Conservation (phyloP, 1,140 invertebrate genomes). For the Calycopis cecrops region DNA sequence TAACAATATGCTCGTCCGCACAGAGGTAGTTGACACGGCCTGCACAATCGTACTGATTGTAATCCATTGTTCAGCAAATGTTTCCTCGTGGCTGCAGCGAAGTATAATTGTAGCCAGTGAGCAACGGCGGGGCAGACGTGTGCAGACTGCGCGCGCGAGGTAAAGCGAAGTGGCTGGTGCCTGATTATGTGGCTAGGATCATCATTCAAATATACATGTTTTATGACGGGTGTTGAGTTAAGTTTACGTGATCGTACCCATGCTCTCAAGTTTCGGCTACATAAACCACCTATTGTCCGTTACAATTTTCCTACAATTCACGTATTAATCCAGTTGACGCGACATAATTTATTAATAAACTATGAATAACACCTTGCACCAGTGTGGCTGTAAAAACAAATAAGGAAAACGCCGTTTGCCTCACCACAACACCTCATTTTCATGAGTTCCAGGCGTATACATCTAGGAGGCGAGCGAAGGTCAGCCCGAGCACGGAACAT, state of each 20-base stretch:
- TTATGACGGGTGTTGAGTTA: no score
- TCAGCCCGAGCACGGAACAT: constrained; percentile 41
- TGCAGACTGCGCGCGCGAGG: constrained; percentile 27
- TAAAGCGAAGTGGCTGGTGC: constrained; percentile 26
- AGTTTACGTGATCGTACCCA: not conserved
- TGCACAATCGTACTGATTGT: constrained; percentile 57
- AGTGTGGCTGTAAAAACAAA: no score
- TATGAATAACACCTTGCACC: no score
- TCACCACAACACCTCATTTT: not conserved
- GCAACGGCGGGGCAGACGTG: not conserved
- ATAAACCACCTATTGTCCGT: not conserved
- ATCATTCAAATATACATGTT: no score
- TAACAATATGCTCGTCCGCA: constrained; percentile 57
- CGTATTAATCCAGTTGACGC: no score
- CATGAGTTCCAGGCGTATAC: constrained; percentile 5
- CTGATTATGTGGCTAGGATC: no score
- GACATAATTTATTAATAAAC: no score
- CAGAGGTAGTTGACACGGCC: constrained; percentile 57
- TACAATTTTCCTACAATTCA: no score
- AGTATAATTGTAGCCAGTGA: constrained; percentile 44
- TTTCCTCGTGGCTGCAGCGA: constrained; percentile 40
- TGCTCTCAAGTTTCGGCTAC: not conserved
- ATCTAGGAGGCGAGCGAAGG: constrained; percentile 34
- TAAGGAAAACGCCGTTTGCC: no score
- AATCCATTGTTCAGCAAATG: constrained; percentile 52